phyloP scores from a whole-genome alignment of 1,140 invertebrate species.

The Achatina immaculata region DNA sequence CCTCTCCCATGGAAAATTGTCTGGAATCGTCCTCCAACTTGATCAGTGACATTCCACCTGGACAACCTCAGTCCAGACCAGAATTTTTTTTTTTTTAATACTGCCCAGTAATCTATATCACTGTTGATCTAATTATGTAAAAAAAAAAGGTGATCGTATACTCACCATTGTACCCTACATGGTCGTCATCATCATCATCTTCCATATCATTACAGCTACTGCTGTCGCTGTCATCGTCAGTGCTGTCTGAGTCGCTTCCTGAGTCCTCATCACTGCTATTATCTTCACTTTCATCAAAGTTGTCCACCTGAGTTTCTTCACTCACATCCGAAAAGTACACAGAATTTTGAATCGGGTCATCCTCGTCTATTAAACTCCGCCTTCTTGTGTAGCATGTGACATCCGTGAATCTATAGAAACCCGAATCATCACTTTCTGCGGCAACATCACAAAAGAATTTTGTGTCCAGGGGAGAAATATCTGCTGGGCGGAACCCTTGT shows the following conservation, averaged over 20 bases:
- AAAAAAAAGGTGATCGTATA: neutral
- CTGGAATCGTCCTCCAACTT: too few species aligned
- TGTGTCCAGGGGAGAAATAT: conserved; percentile 31
- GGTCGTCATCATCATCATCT: neutral
- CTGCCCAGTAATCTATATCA: too few species aligned
- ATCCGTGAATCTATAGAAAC: conserved; percentile 29
- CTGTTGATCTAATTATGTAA: too few species aligned
- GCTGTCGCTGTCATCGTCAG: conserved; percentile 18
- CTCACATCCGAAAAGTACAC: neutral
- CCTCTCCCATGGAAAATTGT: too few species aligned
- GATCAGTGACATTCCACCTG: too few species aligned
- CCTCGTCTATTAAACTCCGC: neutral
- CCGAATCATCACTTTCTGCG: conserved; percentile 37
- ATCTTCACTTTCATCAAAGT: neutral
- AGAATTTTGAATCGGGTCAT: conserved; percentile 11
- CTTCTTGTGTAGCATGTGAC: neutral
- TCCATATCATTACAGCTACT: conserved; percentile 20
- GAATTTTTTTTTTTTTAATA: too few species aligned
- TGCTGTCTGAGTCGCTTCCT: conserved; percentile 7
- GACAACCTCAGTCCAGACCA: too few species aligned
- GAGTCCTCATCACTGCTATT: neutral
- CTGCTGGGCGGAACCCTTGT: conserved; percentile 22
- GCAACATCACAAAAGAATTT: conserved; percentile 26
- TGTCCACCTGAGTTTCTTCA: neutral
- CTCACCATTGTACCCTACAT: conserved; percentile 6